These are phyloP conservation scores for Sterrhoptilus dennistouni DNA, from an alignment of 2,113 vertebrate genomes.

Conservation along the genomic window DNA sequence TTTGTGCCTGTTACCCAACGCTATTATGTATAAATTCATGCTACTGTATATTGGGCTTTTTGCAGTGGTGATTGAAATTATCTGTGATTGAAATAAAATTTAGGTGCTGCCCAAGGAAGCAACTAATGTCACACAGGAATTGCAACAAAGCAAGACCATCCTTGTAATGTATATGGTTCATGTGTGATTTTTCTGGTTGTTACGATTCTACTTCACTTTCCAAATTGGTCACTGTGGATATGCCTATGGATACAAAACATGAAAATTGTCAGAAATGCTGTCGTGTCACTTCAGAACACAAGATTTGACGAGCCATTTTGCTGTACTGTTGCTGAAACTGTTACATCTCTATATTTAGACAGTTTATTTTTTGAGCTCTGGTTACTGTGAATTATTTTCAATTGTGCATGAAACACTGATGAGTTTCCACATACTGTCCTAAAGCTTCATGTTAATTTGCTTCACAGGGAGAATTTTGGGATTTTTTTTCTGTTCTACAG, in stretches of 20 bases:
- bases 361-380: background rate
- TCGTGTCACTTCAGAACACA: background rate
- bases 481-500: background rate
- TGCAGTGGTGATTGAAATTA: background rate
- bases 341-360: background rate
- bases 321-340: background rate
- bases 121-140: background rate
- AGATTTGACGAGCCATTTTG: background rate
- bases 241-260: background rate
- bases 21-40: background rate
- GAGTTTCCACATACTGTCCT: background rate
- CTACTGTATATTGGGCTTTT: background rate
- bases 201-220: background rate
- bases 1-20: background rate
- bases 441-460: background rate
- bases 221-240: background rate
- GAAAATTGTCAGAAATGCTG: background rate
- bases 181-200: background rate
- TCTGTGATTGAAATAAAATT: background rate
- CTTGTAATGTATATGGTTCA: background rate
- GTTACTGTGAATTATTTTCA: background rate
- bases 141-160: accelerated
- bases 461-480: background rate
- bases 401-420: background rate
- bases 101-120: background rate